These are phyloP conservation scores for Syngnathus floridae DNA, from an alignment of 2,113 vertebrate species.

Conservation along the genomic window DNA sequence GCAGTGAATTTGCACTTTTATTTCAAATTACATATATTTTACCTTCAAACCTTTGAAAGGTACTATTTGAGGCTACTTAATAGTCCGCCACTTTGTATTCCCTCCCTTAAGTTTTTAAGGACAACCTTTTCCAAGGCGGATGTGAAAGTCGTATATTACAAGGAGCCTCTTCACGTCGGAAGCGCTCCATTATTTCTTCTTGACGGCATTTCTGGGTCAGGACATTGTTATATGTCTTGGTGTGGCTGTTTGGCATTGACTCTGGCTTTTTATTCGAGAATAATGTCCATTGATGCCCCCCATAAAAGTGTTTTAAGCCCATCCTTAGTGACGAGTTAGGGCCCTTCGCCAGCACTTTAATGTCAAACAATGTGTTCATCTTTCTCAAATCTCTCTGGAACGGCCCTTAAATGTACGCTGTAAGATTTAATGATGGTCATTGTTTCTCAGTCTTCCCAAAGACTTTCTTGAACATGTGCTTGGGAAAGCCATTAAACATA, in stretches of 20 bases:
- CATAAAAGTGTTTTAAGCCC: constrained; percentile 12
- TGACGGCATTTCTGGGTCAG: not conserved
- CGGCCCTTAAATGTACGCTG: not conserved
- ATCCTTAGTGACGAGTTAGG: constrained; percentile 2
- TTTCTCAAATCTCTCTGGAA: not conserved
- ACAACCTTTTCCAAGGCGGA: constrained; percentile 17
- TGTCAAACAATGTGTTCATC: constrained; percentile 2
- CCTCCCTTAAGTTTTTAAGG: constrained; percentile 7
- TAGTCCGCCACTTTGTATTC: constrained; percentile 2
- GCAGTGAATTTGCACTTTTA: not conserved
- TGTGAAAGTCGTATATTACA: constrained; percentile 16
- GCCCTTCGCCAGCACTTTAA: constrained; percentile 3
- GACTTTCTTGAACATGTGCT: not conserved
- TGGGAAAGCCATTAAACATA: not conserved
- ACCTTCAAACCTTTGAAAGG: constrained; percentile 11
- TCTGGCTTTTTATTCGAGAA: constrained; percentile 17
- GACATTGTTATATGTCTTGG: not conserved
- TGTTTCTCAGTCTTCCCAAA: not conserved
- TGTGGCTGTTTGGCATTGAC: constrained; percentile 6
- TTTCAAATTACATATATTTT: constrained; percentile 1
- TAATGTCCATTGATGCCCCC: constrained; percentile 23
- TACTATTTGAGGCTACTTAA: constrained; percentile 1
- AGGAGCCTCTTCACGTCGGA: constrained; percentile 28
- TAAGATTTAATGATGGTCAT: not conserved
- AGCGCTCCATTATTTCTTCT: constrained; percentile 23